Conservation (phyloP, 2,888 invertebrate species). For the Autographa gamma region DNA sequence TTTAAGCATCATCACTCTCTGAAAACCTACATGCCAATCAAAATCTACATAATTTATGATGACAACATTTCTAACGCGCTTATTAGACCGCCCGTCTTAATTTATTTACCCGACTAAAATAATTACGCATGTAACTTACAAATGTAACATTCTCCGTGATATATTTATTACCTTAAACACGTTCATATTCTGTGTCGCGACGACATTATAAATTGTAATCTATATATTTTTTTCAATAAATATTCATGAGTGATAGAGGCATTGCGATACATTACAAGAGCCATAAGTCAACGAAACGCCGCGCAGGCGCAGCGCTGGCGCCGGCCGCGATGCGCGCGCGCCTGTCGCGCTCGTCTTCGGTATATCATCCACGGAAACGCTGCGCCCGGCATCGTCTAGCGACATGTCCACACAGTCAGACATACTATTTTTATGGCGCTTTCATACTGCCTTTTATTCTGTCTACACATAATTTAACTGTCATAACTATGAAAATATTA, state of each 20-base stretch:
- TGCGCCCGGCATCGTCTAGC: constrained; percentile 70
- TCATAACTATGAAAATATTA: constrained; percentile 76
- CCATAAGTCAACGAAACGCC: constrained; percentile 86
- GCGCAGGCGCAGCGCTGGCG: constrained; percentile 63
- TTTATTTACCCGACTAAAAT: constrained; percentile 80
- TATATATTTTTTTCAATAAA: constrained; percentile 82
- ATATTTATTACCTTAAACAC: constrained; percentile 82
- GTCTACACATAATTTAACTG: constrained; percentile 81
- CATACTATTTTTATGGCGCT: constrained; percentile 83
- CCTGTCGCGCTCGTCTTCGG: constrained; percentile 64
- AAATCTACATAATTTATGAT: neutral
- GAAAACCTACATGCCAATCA: neutral
- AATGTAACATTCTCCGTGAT: constrained; percentile 76
- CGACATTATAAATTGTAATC: constrained; percentile 79
- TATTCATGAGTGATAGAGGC: constrained; percentile 88
- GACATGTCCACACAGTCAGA: constrained; percentile 80
- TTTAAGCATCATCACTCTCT: neutral
- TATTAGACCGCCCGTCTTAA: constrained; percentile 76
- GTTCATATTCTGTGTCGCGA: constrained; percentile 70
- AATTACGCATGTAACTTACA: constrained; percentile 76
- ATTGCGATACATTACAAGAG: constrained; percentile 85
- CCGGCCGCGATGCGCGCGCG: constrained; percentile 56
- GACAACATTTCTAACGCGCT: constrained; percentile 77
- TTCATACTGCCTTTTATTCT: constrained; percentile 73
- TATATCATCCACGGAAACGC: constrained; percentile 63